phyloP scores from a whole-genome alignment of 2,888 invertebrate genomes.

The Criorhina ranunculi region DNA sequence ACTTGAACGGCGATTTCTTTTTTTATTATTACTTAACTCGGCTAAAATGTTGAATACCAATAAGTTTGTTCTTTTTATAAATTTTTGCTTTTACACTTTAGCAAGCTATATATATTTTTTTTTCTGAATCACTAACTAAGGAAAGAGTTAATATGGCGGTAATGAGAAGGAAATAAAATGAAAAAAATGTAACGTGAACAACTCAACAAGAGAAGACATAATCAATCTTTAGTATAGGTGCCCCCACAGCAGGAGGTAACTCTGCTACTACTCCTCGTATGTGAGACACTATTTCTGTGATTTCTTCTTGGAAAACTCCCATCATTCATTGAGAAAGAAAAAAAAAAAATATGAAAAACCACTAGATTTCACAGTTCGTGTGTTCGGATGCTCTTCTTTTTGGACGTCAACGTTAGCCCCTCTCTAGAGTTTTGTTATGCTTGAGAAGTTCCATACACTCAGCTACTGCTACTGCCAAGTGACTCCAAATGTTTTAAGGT shows the following conservation, averaged over 20 bases:
- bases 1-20: slow-evolving; percentile 13
- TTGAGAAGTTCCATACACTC: slow-evolving; percentile 60
- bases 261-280: background rate
- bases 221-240: slow-evolving; percentile 4
- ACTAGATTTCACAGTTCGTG: slow-evolving; percentile 46
- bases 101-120: slow-evolving; percentile 33
- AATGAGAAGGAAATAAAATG: slow-evolving; percentile 31
- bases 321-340: slow-evolving; percentile 31
- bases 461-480: slow-evolving; percentile 42
- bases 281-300: slow-evolving; percentile 37
- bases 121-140: slow-evolving; percentile 48
- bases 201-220: slow-evolving; percentile 13
- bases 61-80: slow-evolving; percentile 6
- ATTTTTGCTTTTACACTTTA: slow-evolving; percentile 5
- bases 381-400: slow-evolving; percentile 36
- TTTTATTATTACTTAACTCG: slow-evolving; percentile 24
- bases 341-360: slow-evolving; percentile 22
- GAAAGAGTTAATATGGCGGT: slow-evolving; percentile 32
- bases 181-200: slow-evolving; percentile 24
- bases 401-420: slow-evolving; percentile 50
- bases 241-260: slow-evolving; percentile 50
- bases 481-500: slow-evolving; percentile 56
- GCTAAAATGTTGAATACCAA: slow-evolving; percentile 41
- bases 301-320: slow-evolving; percentile 34
- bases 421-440: slow-evolving; percentile 47